Evolutionary conservation across 2,888 invertebrate genomes (phyloP), one percentile per base, ranked within the genome.

Genomic region (Lepas anatifera): DNA sequence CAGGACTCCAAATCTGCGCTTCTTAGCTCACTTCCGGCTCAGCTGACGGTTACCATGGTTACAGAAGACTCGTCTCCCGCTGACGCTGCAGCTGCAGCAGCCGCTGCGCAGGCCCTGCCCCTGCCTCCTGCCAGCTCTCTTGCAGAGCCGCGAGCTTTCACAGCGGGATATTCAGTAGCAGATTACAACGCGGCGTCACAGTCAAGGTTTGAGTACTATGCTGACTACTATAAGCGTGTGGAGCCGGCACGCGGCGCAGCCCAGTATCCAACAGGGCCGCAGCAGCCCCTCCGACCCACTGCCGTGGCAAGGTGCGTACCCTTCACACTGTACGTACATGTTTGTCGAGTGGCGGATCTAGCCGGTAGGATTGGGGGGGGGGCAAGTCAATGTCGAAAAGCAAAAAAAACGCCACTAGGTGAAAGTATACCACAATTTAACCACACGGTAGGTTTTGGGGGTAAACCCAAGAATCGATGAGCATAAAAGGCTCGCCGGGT

Each of bases 21-120:
- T 29, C 29, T 52, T 16, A 41, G 41, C 41, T 41, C 41, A 18
- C 52, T 27, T 13, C 52, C 52, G 29, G 29, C 52, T 6, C 52
- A 52, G 27, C 52, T 52, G 52, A 52, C 52, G 29, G 52, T 52
- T 32, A 52, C 52, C 52, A 52, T 52, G 52, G 52, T 52, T 10
- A 52, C 52, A 16, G 52, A 52, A 32, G 52, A 52, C 29, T 52
- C 52, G 13, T 29, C 52, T 29, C 52, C 52, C 16, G 52, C 52
- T 6, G 52, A 52, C 27, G 52, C n/a, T 2, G 52, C 52, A 6
- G 52, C 52, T 29, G 52, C 52, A 2, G 3, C 52, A 32, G 52
- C 52, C 1, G 52, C 52, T 0, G 52, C 52, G 29, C 16, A 50
- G 50, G 25, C 50, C 11, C 16, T 18, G 16, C 32, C 52, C 4